phyloP scores from a whole-genome alignment of 2,888 invertebrate species.

The Lissocephala sabroskyi region DNA sequence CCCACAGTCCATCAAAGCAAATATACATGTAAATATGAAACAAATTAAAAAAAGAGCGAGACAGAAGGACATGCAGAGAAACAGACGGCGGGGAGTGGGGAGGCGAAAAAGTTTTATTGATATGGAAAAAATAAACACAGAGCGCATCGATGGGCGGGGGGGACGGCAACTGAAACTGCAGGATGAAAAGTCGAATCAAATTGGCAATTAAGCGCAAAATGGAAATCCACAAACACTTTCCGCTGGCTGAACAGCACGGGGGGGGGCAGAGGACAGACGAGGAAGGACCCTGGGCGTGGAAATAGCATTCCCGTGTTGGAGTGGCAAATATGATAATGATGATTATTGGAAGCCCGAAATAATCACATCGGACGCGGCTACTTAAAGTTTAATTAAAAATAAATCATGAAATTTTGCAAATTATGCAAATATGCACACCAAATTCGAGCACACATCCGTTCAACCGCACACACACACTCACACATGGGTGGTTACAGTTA shows the following conservation, averaged over 20 bases:
- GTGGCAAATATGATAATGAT: neutral
- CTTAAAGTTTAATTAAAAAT: constrained; percentile 10
- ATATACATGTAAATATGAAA: constrained; percentile 2
- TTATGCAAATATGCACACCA: constrained; percentile 8
- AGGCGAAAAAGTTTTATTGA: too few relatives aligned
- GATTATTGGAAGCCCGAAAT: neutral
- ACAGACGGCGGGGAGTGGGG: too few relatives aligned
- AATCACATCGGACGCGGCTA: neutral
- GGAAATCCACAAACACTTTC: constrained; percentile 1
- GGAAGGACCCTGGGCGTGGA: too few relatives aligned
- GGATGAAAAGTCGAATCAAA: constrained; percentile 1
- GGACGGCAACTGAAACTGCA: neutral
- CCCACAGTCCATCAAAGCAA: constrained; percentile 8
- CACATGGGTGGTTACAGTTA: too few relatives aligned
- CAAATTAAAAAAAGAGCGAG: constrained; percentile 2
- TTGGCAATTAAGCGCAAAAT: constrained; percentile 4
- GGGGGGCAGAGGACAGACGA: neutral
- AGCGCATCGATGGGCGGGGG: too few relatives aligned
- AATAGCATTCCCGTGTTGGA: too few relatives aligned
- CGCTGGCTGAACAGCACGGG: neutral
- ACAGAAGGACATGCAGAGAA: too few relatives aligned
- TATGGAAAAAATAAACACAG: neutral
- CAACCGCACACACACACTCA: too few relatives aligned
- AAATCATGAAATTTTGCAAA: constrained; percentile 10
- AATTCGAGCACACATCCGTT: neutral